Evolutionary conservation across 1,140 invertebrate species (phyloP).

Genomic region (Psilanteris sp.): DNA sequence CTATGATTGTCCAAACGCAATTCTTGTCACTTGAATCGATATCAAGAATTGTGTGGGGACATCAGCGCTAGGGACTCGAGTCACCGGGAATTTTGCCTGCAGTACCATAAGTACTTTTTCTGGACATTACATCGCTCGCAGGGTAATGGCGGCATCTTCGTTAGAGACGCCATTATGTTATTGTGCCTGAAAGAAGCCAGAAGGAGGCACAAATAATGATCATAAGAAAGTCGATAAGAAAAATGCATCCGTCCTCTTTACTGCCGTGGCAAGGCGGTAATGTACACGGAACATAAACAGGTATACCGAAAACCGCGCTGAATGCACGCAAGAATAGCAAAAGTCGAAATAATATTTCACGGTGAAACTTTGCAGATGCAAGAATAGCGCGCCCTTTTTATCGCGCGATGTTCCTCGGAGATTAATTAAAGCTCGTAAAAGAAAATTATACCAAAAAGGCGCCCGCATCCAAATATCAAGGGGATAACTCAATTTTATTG

Average conservation of each 20-base stretch:
- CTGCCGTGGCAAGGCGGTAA: constrained; percentile 28
- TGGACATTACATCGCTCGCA: constrained; percentile 43
- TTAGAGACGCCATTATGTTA: constrained; percentile 53
- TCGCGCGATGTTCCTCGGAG: constrained; percentile 33
- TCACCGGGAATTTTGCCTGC: constrained; percentile 64
- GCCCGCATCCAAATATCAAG: constrained; percentile 27
- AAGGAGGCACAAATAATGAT: constrained; percentile 42
- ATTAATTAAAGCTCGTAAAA: constrained; percentile 56
- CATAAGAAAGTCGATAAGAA: constrained; percentile 57
- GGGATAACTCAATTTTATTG: constrained; percentile 16
- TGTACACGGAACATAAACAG: constrained; percentile 54
- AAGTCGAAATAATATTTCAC: constrained; percentile 59
- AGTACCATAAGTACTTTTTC: constrained; percentile 37
- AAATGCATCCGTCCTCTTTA: constrained; percentile 54
- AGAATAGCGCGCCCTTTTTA: constrained; percentile 40
- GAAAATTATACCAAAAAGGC: constrained; percentile 23
- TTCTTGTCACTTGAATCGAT: constrained; percentile 78
- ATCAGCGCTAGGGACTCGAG: constrained; percentile 78
- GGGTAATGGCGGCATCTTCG: constrained; percentile 37
- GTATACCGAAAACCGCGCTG: constrained; percentile 33
- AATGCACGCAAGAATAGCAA: constrained; percentile 38
- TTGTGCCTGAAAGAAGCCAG: constrained; percentile 57
- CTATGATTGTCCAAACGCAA: constrained; percentile 82
- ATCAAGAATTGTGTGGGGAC: constrained; percentile 81
- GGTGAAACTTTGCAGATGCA: constrained; percentile 57